These are phyloP conservation scores for Sparus aurata DNA, from an alignment of 2,797 vertebrate genomes.

Conservation along the genomic window DNA sequence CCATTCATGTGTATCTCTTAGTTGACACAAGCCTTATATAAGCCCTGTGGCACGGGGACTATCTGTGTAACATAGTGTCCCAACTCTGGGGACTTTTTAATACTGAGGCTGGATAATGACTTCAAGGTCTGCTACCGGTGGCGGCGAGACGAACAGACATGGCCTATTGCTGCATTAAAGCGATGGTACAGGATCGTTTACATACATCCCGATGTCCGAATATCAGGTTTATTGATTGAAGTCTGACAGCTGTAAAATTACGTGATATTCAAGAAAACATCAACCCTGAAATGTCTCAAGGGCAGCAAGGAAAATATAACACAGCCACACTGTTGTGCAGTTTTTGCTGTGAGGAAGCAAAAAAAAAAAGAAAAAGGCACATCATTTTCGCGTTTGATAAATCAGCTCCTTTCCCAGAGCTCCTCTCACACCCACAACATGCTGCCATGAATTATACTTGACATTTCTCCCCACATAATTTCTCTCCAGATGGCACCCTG, in stretches of 20 bases:
- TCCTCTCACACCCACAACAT: slow-evolving; percentile 65
- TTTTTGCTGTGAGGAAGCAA: slow-evolving; percentile 41
- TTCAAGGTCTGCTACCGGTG: slow-evolving; percentile 30
- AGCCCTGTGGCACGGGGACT: slow-evolving; percentile 36
- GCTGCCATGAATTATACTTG: slow-evolving; percentile 65
- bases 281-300: neutral
- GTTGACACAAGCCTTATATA: slow-evolving; percentile 58
- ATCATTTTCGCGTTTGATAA: slow-evolving; percentile 63
- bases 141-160: slow-evolving; percentile 15
- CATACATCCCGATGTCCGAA: slow-evolving; percentile 19
- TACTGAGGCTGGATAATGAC: slow-evolving; percentile 56
- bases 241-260: neutral
- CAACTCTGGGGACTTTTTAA: slow-evolving; percentile 53
- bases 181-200: slow-evolving; percentile 27
- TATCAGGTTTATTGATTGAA: neutral
- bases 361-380: slow-evolving; percentile 24
- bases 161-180: slow-evolving; percentile 19
- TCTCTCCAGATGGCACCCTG: slow-evolving; percentile 67
- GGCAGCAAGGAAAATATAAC: slow-evolving; percentile 6
- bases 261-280: neutral
- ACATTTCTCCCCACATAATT: slow-evolving; percentile 54
- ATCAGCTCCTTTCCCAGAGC: slow-evolving; percentile 53
- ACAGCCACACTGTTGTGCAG: slow-evolving; percentile 28
- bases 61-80: slow-evolving; percentile 43
- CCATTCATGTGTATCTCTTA: slow-evolving; percentile 53